phyloP scores from a whole-genome alignment of 1,140 invertebrate genomes.

The Cylas formicarius region DNA sequence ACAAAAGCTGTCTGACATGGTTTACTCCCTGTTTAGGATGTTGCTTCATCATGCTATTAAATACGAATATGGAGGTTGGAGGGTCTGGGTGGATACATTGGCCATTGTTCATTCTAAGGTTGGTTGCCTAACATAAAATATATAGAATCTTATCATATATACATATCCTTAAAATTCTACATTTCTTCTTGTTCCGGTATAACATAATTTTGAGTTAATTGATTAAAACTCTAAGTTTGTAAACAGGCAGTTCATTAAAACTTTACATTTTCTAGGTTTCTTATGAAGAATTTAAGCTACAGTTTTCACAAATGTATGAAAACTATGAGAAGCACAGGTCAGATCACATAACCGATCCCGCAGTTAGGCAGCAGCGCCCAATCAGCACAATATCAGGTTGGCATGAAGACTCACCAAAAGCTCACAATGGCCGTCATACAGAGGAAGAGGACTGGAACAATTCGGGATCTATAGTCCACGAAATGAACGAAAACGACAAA shows the following conservation, averaged over 20 bases:
- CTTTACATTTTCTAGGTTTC: conserved; percentile 55
- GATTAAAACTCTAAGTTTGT: too few species aligned
- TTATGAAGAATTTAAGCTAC: conserved; percentile 93
- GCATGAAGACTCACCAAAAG: conserved; percentile 55
- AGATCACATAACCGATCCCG: conserved; percentile 90
- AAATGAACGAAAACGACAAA: conserved; percentile 46
- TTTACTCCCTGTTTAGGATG: conserved; percentile 95
- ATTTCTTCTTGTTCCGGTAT: too few species aligned
- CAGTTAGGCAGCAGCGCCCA: conserved; percentile 81
- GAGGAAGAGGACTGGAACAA: conserved; percentile 43
- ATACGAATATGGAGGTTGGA: conserved; percentile 99
- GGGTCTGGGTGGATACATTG: conserved; percentile 99
- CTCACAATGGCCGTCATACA: conserved; percentile 43
- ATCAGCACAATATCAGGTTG: conserved; percentile 95
- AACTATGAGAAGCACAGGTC: conserved; percentile 89
- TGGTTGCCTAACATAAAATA: too few species aligned
- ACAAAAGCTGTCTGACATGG: conserved; percentile 96
- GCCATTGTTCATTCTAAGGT: conserved; percentile 99
- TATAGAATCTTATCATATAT: too few species aligned
- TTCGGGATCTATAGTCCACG: conserved; percentile 38
- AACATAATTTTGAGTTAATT: too few species aligned
- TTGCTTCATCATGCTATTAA: conserved; percentile 98
- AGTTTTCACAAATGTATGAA: conserved; percentile 95
- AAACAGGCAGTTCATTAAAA: background rate
- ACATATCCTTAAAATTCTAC: too few species aligned